Conservation (phyloP, 2,888 invertebrate species). For the Petrolisthes cinctipes region DNA sequence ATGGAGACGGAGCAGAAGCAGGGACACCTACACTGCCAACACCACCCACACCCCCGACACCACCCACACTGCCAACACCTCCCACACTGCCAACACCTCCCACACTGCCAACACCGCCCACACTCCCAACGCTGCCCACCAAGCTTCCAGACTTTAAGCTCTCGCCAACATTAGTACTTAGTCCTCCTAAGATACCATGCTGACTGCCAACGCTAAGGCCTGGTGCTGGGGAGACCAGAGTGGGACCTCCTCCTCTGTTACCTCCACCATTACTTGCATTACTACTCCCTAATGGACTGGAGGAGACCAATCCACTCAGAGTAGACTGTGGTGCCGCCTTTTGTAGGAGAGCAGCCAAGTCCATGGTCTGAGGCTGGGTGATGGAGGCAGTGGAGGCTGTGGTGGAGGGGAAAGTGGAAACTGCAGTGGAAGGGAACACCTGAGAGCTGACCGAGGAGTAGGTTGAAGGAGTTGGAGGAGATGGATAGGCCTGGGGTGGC, state of each 20-base stretch:
- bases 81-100: too few species aligned
- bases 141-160: slow-evolving; percentile 54
- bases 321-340: slow-evolving; percentile 66
- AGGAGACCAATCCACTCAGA: slow-evolving; percentile 50
- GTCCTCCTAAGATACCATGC: slow-evolving; percentile 54
- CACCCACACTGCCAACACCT: too few species aligned
- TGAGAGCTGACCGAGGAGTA: slow-evolving; percentile 44
- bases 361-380: slow-evolving; percentile 66
- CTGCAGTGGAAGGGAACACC: slow-evolving; percentile 65
- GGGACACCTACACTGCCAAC: slow-evolving; percentile 39
- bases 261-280: slow-evolving; percentile 73
- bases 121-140: slow-evolving; percentile 39
- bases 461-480: slow-evolving; percentile 30
- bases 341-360: slow-evolving; percentile 67
- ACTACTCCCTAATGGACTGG: slow-evolving; percentile 43
- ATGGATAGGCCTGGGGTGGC: slow-evolving; percentile 28
- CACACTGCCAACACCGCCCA: too few species aligned
- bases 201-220: slow-evolving; percentile 52
- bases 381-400: slow-evolving; percentile 54
- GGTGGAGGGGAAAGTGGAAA: slow-evolving; percentile 48
- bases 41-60: too few species aligned
- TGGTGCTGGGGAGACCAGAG: slow-evolving; percentile 51
- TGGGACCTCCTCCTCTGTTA: slow-evolving; percentile 66
- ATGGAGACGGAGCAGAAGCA: slow-evolving; percentile 36
- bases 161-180: slow-evolving; percentile 62